Evolutionary conservation across 2,113 vertebrate species (phyloP).

Genomic region (Hiodon alosoides): DNA sequence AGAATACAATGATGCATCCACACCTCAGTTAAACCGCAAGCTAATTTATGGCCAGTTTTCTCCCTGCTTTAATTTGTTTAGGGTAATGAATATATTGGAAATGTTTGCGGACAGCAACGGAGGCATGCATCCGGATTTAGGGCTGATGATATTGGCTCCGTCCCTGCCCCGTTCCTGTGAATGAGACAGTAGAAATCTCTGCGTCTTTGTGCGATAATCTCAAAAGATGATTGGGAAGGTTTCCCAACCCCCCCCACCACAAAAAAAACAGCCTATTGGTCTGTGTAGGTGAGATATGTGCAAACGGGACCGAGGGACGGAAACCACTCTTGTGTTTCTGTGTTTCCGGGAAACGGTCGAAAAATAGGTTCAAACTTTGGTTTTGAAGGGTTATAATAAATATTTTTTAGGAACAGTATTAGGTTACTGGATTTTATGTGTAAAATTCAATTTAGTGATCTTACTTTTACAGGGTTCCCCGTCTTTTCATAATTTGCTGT

Average conservation of each 20-base stretch:
- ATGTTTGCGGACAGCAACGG: conserved; percentile 79
- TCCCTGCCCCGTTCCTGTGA: conserved; percentile 68
- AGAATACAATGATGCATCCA: conserved; percentile 77
- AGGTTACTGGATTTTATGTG: background rate
- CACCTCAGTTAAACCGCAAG: conserved; percentile 71
- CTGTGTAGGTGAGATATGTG: background rate
- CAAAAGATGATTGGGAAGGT: conserved; percentile 78
- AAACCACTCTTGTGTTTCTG: background rate
- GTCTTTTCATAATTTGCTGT: conserved; percentile 16
- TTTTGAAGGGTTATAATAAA: background rate
- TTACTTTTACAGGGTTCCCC: conserved; percentile 10
- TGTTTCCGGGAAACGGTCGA: background rate
- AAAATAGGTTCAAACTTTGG: background rate
- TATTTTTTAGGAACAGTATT: conserved; percentile 2
- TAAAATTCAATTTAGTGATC: background rate
- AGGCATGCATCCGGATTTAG: conserved; percentile 79
- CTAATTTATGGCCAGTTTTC: conserved; percentile 81
- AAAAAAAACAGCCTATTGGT: conserved; percentile 14
- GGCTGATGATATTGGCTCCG: conserved; percentile 79
- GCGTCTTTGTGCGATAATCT: conserved; percentile 65
- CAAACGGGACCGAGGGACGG: background rate
- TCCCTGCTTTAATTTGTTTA: conserved; percentile 78
- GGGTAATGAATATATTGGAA: conserved; percentile 82
- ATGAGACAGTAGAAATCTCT: conserved; percentile 64
- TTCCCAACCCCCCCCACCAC: conserved; percentile 58